Evolutionary conservation across 2,113 vertebrate species (phyloP), one percentile per base, ranked within the genome.

Genomic region (Peromyscus maniculatus): DNA sequence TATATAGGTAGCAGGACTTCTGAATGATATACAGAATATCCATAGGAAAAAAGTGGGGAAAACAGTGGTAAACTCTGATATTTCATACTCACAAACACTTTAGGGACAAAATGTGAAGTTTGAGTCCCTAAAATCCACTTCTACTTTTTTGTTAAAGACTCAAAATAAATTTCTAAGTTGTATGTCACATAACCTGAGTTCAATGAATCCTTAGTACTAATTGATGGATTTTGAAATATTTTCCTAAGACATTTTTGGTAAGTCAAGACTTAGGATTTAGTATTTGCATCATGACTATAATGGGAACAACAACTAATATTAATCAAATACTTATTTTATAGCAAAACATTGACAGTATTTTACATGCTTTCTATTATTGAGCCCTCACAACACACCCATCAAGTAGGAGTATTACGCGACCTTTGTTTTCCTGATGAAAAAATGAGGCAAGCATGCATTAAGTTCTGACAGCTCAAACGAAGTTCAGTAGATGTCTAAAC

Each of bases 81-180:
- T 2, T 67, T 55, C 0, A 67, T 72, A 7, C 28, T 62, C 55
- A 79, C 59, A 95, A 83, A 94, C 57, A 57, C 16, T 71, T 87
- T 79, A 93, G 39, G 31, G 46, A 7, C 17, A 95, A 97, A 78
- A 82, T 62, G 59, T 72, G 69, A 91, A 94, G 15, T 33, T 64
- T 97, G 36, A 83, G 88, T 78, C 93, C 57, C 78, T 87, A 69
- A 69, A 87, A 87, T 7, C 43, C 10, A 69, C 64, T 49, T 69
- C 94, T 98, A 93, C 79, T 92, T 43, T 98, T 96, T 77, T 89
- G 89, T 97, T 96, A 78, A 93, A 74, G 95, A 91, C 93, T 96
- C 77, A 96, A 94, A 98, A 97, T 98, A 97, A 98, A 96, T 82
- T 87, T 98, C 84, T 89, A 98, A 98, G 97, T 96, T 94, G 24